Evolutionary conservation across 1,140 invertebrate genomes (phyloP).

Genomic region (Zaprionus davidi): DNA sequence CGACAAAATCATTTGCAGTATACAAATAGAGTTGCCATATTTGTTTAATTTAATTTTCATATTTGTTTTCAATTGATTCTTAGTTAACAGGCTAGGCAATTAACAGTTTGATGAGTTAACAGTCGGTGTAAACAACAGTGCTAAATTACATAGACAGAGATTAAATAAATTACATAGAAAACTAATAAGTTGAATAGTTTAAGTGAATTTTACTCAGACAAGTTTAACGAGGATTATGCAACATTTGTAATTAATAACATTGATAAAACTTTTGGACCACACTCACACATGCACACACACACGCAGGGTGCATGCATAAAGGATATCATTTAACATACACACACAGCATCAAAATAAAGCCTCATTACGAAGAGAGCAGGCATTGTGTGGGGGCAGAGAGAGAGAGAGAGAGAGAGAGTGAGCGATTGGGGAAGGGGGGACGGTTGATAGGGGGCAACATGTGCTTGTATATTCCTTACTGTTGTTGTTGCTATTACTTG

Average conservation of each 20-base stretch:
- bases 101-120: too few relatives aligned
- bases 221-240: slow-evolving; percentile 21
- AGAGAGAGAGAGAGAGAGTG: slow-evolving; percentile 15
- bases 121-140: too few relatives aligned
- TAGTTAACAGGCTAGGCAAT: too few relatives aligned
- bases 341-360: slow-evolving; percentile 32
- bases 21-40: background rate
- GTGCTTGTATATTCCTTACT: slow-evolving; percentile 45
- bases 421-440: slow-evolving; percentile 9
- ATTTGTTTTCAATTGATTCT: too few relatives aligned
- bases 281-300: slow-evolving; percentile 35
- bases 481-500: slow-evolving; percentile 13
- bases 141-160: too few relatives aligned
- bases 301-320: slow-evolving; percentile 10
- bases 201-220: slow-evolving; percentile 3
- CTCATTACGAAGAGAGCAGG: slow-evolving; percentile 52
- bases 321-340: slow-evolving; percentile 41
- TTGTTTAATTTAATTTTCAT: background rate
- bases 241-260: slow-evolving; percentile 66
- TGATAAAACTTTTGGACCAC: slow-evolving; percentile 43
- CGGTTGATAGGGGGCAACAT: slow-evolving; percentile 3
- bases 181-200: background rate
- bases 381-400: background rate
- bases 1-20: background rate
- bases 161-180: background rate